phyloP scores from a whole-genome alignment of 2,888 invertebrate genomes.

The Mesorhabditis spiculigera region DNA sequence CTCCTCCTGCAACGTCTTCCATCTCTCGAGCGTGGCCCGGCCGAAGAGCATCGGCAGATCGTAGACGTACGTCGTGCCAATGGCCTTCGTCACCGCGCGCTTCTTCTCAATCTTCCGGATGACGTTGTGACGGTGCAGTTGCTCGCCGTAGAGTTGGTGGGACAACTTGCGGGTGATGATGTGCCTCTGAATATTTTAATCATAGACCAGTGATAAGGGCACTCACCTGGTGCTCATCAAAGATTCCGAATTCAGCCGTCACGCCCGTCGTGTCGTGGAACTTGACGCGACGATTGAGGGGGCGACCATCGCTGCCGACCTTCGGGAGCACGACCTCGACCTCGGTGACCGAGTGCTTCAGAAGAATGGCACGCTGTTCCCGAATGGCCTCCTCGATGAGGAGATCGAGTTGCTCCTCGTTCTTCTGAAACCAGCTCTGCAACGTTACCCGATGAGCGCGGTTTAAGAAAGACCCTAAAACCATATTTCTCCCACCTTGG shows the following conservation, averaged over 20 bases:
- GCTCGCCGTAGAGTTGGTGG: constrained; percentile 21
- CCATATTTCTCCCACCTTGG: constrained; percentile 6
- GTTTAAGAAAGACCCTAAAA: constrained; percentile 27
- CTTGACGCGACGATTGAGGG: constrained; percentile 29
- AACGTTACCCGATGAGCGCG: constrained; percentile 39
- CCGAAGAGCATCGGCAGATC: constrained; percentile 98
- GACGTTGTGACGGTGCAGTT: constrained; percentile 25
- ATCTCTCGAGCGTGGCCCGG: constrained; percentile 70
- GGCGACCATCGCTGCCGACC: constrained; percentile 17
- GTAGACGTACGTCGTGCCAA: constrained; percentile 70
- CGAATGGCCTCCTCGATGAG: constrained; percentile 28
- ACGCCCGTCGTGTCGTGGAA: constrained; percentile 42
- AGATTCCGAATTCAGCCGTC: constrained; percentile 38
- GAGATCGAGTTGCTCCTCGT: constrained; percentile 20
- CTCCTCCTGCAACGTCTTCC: constrained; percentile 29
- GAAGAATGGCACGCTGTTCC: constrained; percentile 30
- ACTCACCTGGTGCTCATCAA: constrained; percentile 20
- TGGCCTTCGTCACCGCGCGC: constrained; percentile 24
- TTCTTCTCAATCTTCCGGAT: constrained; percentile 40
- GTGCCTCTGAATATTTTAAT: constrained; percentile 8
- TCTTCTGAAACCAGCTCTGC: constrained; percentile 33
- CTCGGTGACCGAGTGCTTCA: constrained; percentile 42
- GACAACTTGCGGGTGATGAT: constrained; percentile 17
- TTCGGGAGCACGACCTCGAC: constrained; percentile 37
- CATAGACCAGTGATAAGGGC: background rate